These are phyloP conservation scores for Pachyuromys duprasi DNA, from an alignment of 2,797 vertebrate genomes.

Conservation along the genomic window DNA sequence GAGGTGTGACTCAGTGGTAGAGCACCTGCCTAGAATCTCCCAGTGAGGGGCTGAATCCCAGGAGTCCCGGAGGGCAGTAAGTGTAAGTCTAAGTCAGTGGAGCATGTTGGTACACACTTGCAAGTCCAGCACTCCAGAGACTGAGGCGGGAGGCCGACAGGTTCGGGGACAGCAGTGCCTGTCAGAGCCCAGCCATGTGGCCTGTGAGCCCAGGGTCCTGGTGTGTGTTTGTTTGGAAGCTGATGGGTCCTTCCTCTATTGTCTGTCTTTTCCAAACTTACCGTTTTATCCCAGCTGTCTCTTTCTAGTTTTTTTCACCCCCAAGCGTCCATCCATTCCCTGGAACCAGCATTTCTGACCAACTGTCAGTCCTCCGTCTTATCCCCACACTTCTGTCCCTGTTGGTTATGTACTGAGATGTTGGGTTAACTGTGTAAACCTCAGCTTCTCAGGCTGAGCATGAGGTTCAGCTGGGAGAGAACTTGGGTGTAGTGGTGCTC, in stretches of 20 bases:
- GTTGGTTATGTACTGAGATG: background rate
- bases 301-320: background rate
- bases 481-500: background rate
- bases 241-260: background rate
- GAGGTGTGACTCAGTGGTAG: background rate
- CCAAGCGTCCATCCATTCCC: background rate
- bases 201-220: background rate
- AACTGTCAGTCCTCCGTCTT: background rate
- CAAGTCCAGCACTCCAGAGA: background rate
- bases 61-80: background rate
- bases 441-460: background rate
- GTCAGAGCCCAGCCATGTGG: background rate
- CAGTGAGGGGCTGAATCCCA: background rate
- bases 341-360: background rate
- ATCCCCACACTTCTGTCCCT: background rate
- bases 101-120: background rate
- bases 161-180: background rate
- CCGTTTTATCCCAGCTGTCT: background rate
- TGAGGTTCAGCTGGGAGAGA: background rate
- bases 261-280: background rate
- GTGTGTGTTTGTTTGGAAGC: background rate
- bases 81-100: background rate
- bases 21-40: background rate
- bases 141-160: background rate
- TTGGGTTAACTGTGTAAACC: background rate